Conservation (phyloP, 2,797 vertebrate genomes). For the Toxotes lorentzi region DNA sequence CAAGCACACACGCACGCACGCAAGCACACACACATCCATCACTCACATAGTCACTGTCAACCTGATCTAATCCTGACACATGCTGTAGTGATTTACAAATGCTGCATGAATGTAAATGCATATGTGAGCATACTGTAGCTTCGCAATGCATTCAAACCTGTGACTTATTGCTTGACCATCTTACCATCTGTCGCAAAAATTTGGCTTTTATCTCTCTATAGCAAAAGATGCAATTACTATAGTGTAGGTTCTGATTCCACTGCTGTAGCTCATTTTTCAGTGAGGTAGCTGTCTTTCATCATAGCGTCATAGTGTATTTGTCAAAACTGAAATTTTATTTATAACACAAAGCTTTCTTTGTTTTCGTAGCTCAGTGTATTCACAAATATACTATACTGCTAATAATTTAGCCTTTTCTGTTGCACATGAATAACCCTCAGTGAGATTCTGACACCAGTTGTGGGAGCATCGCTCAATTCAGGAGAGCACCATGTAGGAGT, state of each 20-base stretch:
- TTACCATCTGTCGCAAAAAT: neutral
- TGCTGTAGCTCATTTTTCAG: neutral
- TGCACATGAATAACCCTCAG: neutral
- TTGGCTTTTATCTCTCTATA: neutral
- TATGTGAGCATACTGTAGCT: conserved; percentile 1
- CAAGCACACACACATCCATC: conserved; percentile 23
- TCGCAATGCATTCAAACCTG: conserved; percentile 18
- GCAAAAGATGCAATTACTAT: conserved; percentile 29
- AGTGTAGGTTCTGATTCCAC: conserved; percentile 4
- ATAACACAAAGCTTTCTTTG: neutral
- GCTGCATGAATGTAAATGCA: conserved; percentile 12
- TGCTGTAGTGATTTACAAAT: conserved; percentile 35
- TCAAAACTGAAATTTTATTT: neutral
- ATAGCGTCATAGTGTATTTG: neutral
- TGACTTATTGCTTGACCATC: neutral
- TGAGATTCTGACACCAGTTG: neutral
- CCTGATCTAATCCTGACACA: conserved; percentile 22
- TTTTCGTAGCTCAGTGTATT: conserved; percentile 1
- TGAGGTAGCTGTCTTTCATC: neutral
- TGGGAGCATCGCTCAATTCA: neutral
- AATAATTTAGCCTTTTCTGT: neutral
- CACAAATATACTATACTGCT: neutral
- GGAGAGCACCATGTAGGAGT: neutral
- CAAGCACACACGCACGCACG: conserved; percentile 5
- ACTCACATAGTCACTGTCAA: conserved; percentile 42